These are phyloP conservation scores for Slavum lentiscoides DNA, from an alignment of 2,888 invertebrate genomes.

Conservation along the genomic window DNA sequence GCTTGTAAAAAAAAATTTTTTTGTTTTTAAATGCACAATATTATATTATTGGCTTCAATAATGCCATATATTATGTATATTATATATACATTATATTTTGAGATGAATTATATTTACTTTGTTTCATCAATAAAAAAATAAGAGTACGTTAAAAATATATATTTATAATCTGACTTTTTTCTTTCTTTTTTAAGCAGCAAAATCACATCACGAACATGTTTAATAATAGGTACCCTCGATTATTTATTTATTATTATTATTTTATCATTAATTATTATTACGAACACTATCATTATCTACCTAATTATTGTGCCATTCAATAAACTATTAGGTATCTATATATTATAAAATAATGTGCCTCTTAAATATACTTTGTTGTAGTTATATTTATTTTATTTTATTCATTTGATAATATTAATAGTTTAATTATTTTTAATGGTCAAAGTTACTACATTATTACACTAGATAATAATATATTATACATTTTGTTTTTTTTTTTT, in stretches of 20 bases:
- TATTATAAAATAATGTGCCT: conserved; percentile 36
- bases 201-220: conserved; percentile 44
- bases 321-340: conserved; percentile 42
- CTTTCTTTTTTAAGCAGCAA: conserved; percentile 20
- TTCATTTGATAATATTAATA: conserved; percentile 41
- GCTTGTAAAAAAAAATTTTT: conserved; percentile 32
- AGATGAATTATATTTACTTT: conserved; percentile 26
- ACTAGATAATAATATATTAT: conserved; percentile 28
- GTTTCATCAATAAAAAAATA: conserved; percentile 18
- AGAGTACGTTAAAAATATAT: not conserved
- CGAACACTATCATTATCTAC: conserved; percentile 31
- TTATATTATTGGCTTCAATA: conserved; percentile 23
- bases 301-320: conserved; percentile 52
- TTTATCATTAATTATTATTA: conserved; percentile 26
- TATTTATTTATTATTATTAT: conserved; percentile 51
- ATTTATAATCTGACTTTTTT: conserved; percentile 25
- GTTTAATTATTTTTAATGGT: conserved; percentile 50
- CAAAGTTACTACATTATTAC: conserved; percentile 51
- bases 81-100: not conserved
- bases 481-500: conserved; percentile 36
- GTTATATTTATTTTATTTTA: conserved; percentile 37
- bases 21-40: not conserved
- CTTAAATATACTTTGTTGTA: conserved; percentile 46
- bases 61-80: conserved; percentile 12
- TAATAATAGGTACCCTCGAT: conserved; percentile 31